Evolutionary conservation across 2,888 invertebrate species (phyloP).

Genomic region (Drosophila niveifrons): DNA sequence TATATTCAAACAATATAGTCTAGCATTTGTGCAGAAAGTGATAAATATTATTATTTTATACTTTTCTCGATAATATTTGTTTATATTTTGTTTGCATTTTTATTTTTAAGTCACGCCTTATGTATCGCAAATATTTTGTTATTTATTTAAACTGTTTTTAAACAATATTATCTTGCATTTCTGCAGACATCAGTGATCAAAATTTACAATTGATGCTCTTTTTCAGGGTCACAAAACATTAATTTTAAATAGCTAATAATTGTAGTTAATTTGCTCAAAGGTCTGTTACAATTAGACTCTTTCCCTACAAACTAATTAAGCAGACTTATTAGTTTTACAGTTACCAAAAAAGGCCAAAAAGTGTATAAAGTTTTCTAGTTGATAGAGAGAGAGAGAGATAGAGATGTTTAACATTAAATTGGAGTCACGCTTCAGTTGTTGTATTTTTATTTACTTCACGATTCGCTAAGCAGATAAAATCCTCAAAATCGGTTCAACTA

Average conservation of each 20-base stretch:
- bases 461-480: conserved; percentile 52
- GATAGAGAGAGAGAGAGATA: too few species aligned
- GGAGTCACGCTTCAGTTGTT: conserved; percentile 39
- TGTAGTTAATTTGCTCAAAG: not conserved
- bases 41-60: too few species aligned
- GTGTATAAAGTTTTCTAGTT: too few species aligned
- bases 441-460: conserved; percentile 30
- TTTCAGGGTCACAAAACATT: not conserved
- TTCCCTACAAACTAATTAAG: not conserved
- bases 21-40: too few species aligned
- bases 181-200: not conserved
- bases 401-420: too few species aligned
- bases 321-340: not conserved
- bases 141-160: too few species aligned
- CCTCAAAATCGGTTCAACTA: conserved; percentile 4
- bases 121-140: too few species aligned
- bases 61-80: too few species aligned
- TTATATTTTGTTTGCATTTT: too few species aligned
- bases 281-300: not conserved
- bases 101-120: too few species aligned
- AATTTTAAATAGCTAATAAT: not conserved
- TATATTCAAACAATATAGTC: too few species aligned
- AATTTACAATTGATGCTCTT: not conserved
- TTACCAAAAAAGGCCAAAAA: not conserved
- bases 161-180: too few species aligned